Percentiles rank a stretch among this genome's conserved stretches.
Evolutionary conservation across 1,140 invertebrate species (phyloP).

Genomic region (Ooceraea biroi): DNA sequence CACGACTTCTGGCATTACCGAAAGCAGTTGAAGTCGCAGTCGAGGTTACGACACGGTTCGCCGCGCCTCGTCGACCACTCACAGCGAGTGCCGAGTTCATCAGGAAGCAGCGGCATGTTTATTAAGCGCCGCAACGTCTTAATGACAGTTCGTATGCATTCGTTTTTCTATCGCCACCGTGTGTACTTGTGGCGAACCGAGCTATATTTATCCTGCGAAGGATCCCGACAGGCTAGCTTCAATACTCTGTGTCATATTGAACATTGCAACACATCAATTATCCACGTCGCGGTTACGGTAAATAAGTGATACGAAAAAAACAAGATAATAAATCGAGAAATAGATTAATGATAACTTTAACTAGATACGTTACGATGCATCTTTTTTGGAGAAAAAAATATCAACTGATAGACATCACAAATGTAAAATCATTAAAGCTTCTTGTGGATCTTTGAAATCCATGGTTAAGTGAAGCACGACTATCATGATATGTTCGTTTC

Average conservation of each 20-base stretch:
- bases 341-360: not conserved
- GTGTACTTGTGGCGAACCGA: conserved; percentile 10
- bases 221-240: not conserved
- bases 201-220: conserved; percentile 19
- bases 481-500: not conserved
- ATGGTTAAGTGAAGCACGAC: not conserved
- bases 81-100: conserved; percentile 12
- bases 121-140: conserved; percentile 64
- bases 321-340: not conserved
- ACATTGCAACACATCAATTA: conserved; percentile 21
- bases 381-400: not conserved
- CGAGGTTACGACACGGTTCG: conserved; percentile 62
- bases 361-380: not conserved
- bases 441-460: not conserved
- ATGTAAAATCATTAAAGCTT: not conserved
- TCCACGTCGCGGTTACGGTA: not conserved
- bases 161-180: conserved; percentile 58
- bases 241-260: not conserved
- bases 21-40: conserved; percentile 58
- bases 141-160: conserved; percentile 54
- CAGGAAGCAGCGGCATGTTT: conserved; percentile 28
- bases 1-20: conserved; percentile 68
- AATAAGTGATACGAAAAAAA: not conserved
- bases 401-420: not conserved
- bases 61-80: conserved; percentile 39